phyloP scores from a whole-genome alignment of 1,140 invertebrate species.

The Lethrus apterus region DNA sequence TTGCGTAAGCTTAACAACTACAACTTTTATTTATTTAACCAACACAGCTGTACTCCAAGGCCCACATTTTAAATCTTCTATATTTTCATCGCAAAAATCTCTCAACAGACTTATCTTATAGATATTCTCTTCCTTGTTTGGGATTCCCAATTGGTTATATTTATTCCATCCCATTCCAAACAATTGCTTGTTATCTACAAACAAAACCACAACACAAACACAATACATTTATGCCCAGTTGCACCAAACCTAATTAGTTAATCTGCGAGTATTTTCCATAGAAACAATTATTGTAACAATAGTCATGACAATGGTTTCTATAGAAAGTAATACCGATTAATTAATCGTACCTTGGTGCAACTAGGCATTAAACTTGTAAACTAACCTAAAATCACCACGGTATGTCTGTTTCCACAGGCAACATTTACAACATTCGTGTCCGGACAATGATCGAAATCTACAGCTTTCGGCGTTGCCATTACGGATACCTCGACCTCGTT shows the following conservation, averaged over 20 bases:
- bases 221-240: too few species aligned
- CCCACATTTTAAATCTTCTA: slow-evolving; percentile 31
- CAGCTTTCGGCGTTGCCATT: slow-evolving; percentile 35
- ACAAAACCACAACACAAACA: slow-evolving; percentile 18
- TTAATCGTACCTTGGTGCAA: too few species aligned
- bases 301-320: too few species aligned
- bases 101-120: slow-evolving; percentile 23
- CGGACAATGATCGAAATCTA: slow-evolving; percentile 43
- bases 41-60: slow-evolving; percentile 29
- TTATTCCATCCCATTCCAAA: slow-evolving; percentile 68
- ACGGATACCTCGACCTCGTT: slow-evolving; percentile 23
- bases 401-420: slow-evolving; percentile 60
- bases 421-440: slow-evolving; percentile 48
- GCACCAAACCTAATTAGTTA: slow-evolving; percentile 2
- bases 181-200: slow-evolving; percentile 50
- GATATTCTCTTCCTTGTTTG: slow-evolving; percentile 21
- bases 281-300: too few species aligned
- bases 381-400: slow-evolving; percentile 49
- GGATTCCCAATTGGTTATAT: slow-evolving; percentile 60
- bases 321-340: too few species aligned
- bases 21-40: neutral
- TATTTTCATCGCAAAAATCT: slow-evolving; percentile 24
- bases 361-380: slow-evolving; percentile 15
- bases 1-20: too few species aligned
- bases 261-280: too few species aligned